Evolutionary conservation across 2,888 invertebrate genomes (phyloP).

Genomic region (Agrotis clavis): DNA sequence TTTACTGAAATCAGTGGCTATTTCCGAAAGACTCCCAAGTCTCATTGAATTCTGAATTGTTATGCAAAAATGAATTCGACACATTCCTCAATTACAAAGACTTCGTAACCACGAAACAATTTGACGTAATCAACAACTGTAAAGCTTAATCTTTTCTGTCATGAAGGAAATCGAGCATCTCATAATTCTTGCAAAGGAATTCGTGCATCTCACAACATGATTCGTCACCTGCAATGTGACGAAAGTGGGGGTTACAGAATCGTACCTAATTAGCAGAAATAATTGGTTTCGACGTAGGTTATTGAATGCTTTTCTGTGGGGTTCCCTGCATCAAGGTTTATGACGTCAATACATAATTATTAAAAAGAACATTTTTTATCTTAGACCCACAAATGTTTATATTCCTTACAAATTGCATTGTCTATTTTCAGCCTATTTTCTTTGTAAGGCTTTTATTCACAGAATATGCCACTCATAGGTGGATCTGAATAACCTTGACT

Average conservation of each 20-base stretch:
- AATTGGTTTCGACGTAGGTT: constrained; percentile 24
- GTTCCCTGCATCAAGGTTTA: neutral
- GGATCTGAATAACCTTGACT: neutral
- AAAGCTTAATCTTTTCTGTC: neutral
- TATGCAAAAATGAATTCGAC: neutral
- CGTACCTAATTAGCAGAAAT: constrained; percentile 27
- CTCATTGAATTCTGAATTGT: neutral
- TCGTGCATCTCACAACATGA: constrained; percentile 25
- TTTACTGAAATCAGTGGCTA: neutral
- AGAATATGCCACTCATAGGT: neutral
- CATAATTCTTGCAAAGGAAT: constrained; percentile 24
- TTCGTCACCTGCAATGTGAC: constrained; percentile 21
- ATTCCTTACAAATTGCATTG: too few relatives aligned
- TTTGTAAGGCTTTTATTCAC: too few relatives aligned
- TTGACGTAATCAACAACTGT: constrained; percentile 4
- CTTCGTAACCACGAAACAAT: neutral
- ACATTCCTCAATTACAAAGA: neutral
- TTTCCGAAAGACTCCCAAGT: neutral
- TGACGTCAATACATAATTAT: constrained; percentile 24
- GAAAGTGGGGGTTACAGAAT: neutral
- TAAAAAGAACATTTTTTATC: neutral
- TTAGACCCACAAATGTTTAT: neutral
- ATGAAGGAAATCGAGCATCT: constrained; percentile 20
- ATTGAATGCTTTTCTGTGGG: neutral
- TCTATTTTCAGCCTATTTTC: neutral